These are phyloP conservation scores for Boleophthalmus pectinirostris DNA, from an alignment of 2,113 vertebrate genomes.

Conservation along the genomic window DNA sequence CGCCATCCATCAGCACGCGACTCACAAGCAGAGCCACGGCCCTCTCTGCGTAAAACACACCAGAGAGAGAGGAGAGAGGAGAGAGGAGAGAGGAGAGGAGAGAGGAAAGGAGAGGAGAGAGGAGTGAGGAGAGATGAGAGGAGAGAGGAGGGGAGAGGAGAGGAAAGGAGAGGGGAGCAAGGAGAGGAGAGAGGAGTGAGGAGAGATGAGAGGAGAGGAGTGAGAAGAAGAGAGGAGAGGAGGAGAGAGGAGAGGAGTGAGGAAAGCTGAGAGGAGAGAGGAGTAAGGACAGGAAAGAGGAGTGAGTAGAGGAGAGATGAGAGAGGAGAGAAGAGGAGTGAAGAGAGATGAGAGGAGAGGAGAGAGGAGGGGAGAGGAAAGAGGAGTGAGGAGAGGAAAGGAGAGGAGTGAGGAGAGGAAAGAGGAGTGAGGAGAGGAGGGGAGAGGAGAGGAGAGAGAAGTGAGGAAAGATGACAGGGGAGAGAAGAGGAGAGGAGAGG, in stretches of 20 bases:
- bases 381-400: not conserved
- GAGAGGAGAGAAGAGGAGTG: not conserved
- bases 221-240: not conserved
- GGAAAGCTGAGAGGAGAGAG: not conserved
- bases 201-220: too few relatives aligned
- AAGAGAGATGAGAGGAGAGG: not conserved
- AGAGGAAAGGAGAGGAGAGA: not conserved
- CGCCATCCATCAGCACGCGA: not conserved
- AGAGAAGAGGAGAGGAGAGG: not conserved
- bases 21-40: not conserved
- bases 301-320: not conserved
- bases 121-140: not conserved
- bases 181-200: not conserved
- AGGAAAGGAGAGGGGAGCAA: too few relatives aligned
- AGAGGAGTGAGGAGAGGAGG: not conserved
- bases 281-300: too few relatives aligned
- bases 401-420: too few relatives aligned
- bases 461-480: too few relatives aligned
- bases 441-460: not conserved
- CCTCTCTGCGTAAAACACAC: not conserved
- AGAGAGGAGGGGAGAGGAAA: not conserved
- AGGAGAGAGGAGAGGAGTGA: not conserved
- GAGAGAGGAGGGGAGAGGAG: not conserved
- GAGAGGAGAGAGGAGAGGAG: not conserved
- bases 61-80: not conserved